These are phyloP conservation scores for Ypsolopha sequella DNA, from an alignment of 2,888 invertebrate species.

Conservation along the genomic window DNA sequence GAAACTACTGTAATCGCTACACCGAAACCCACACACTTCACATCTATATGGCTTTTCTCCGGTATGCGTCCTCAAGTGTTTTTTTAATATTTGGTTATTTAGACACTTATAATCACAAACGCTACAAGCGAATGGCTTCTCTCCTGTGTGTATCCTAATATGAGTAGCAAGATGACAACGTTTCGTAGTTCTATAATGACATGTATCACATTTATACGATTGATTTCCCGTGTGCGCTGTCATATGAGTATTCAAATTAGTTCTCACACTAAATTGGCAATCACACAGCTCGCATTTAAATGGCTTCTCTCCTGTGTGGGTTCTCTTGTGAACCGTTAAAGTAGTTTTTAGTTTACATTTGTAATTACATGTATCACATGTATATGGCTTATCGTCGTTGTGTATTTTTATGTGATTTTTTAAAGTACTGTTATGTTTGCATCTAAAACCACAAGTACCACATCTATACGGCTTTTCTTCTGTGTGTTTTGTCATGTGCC, in stretches of 20 bases:
- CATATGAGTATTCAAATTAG: too few relatives aligned
- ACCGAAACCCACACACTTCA: background rate
- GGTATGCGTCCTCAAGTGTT: background rate
- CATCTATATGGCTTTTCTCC: constrained; percentile 3
- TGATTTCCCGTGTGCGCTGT: too few relatives aligned
- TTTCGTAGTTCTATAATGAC: too few relatives aligned
- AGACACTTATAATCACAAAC: too few relatives aligned
- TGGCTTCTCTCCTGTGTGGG: background rate
- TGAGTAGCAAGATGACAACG: too few relatives aligned
- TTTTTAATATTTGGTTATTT: background rate
- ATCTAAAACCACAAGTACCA: background rate
- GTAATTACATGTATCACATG: background rate
- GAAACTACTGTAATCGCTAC: background rate
- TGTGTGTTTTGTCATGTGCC: background rate
- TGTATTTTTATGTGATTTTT: background rate
- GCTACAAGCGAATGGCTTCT: too few relatives aligned
- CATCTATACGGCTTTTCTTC: constrained; percentile 1
- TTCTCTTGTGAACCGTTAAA: background rate
- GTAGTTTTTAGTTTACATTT: background rate
- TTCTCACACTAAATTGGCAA: too few relatives aligned
- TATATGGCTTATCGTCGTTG: background rate
- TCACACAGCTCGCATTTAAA: background rate
- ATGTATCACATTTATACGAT: too few relatives aligned
- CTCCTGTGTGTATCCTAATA: too few relatives aligned
- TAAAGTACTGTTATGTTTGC: background rate